Conservation (phyloP, 1,140 invertebrate genomes). For the Spodoptera frugiperda region DNA sequence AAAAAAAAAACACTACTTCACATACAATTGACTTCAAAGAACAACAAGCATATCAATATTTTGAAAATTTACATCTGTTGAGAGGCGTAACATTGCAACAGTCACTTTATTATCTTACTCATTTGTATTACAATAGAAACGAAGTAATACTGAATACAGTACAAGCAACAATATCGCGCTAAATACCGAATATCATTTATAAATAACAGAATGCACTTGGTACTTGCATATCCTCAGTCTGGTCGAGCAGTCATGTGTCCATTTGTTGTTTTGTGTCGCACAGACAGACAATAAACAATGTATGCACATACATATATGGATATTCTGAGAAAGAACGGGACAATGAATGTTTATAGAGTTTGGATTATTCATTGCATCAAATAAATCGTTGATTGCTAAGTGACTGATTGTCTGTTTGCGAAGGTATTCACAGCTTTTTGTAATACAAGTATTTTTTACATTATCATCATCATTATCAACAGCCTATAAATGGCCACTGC, state of each 20-base stretch:
- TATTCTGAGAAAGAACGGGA: slow-evolving; percentile 15
- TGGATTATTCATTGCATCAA: neutral
- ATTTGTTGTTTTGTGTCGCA: slow-evolving; percentile 12
- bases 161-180: neutral
- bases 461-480: too few species aligned
- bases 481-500: too few species aligned
- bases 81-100: too few species aligned
- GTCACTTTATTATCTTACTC: too few species aligned
- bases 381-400: neutral
- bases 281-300: slow-evolving; percentile 15
- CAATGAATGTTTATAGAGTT: slow-evolving; percentile 3
- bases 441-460: too few species aligned
- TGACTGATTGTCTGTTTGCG: neutral
- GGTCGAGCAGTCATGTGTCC: slow-evolving; percentile 12
- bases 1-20: too few species aligned
- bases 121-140: too few species aligned
- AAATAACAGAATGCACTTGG: neutral
- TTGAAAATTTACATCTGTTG: too few species aligned
- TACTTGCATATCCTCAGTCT: neutral
- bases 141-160: neutral
- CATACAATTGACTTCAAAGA: too few species aligned
- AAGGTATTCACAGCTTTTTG: neutral
- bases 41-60: too few species aligned
- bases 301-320: neutral
- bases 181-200: neutral